These are phyloP conservation scores for Scaptomyza reducta DNA, from an alignment of 2,888 invertebrate species.

Conservation along the genomic window DNA sequence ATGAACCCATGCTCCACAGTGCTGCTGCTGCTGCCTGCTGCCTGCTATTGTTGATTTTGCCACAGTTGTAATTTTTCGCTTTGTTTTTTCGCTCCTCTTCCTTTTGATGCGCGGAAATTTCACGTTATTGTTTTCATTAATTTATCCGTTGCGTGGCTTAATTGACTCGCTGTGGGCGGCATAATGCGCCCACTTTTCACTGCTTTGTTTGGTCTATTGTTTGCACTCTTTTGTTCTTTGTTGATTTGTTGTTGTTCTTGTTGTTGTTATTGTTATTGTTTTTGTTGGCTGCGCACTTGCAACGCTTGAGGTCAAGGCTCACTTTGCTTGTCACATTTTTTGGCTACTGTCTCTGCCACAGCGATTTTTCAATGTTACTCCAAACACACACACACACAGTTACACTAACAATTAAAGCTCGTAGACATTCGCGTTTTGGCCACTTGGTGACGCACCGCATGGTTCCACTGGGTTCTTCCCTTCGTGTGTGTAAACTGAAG, in stretches of 20 bases:
- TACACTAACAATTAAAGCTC: conserved; percentile 8
- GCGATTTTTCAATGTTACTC: conserved; percentile 56
- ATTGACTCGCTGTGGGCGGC: conserved; percentile 46
- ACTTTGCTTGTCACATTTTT: conserved; percentile 28
- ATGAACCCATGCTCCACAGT: conserved; percentile 68
- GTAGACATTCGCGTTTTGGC: conserved; percentile 51
- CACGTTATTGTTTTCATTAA: conserved; percentile 14
- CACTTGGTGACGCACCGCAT: conserved; percentile 73
- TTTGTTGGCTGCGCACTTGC: conserved; percentile 36
- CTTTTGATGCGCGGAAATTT: conserved; percentile 20
- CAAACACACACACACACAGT: conserved; percentile 23
- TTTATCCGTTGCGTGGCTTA: conserved; percentile 35
- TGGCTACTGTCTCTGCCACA: conserved; percentile 38
- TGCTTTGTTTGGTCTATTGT: conserved; percentile 1
- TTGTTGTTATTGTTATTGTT: conserved; percentile 20
- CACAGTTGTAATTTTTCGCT: conserved; percentile 28
- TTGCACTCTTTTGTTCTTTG: conserved; percentile 10
- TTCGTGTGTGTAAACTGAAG: conserved; percentile 51
- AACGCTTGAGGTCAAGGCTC: conserved; percentile 72
- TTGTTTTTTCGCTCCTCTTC: conserved; percentile 15
- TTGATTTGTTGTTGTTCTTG: conserved; percentile 16
- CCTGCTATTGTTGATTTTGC: conserved; percentile 31
- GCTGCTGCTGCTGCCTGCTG: conserved; percentile 19
- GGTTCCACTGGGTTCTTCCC: conserved; percentile 45
- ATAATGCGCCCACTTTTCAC: conserved; percentile 32